These are phyloP conservation scores for Cladorhizidae sp. DNA, from an alignment of 37 sponge, comb jelly and placozoan genomes.

Conservation along the genomic window DNA sequence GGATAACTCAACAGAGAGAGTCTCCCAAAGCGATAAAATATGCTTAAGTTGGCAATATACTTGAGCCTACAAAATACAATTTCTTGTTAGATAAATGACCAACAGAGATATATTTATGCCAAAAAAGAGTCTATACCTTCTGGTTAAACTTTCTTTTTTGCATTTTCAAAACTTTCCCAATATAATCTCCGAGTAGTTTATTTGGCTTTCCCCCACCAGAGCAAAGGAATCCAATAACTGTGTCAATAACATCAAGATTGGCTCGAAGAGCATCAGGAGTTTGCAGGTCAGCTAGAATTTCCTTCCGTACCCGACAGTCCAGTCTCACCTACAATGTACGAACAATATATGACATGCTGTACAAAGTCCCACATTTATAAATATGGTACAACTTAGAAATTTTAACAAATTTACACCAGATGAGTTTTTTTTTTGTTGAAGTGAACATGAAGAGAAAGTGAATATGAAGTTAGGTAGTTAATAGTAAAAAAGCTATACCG, in stretches of 20 bases:
- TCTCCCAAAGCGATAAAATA: slow-evolving; percentile 73
- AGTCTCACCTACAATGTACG: neutral
- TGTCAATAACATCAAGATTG: slow-evolving; percentile 58
- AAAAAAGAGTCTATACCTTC: slow-evolving; percentile 2
- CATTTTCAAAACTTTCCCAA: slow-evolving; percentile 53
- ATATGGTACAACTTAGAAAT: too few relatives aligned
- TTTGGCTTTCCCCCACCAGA: slow-evolving; percentile 46
- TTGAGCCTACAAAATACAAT: slow-evolving; percentile 11
- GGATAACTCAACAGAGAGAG: slow-evolving; percentile 51
- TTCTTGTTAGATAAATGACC: neutral
- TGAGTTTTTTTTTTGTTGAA: too few relatives aligned
- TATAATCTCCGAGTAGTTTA: slow-evolving; percentile 45
- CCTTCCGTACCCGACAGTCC: slow-evolving; percentile 27
- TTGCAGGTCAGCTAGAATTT: slow-evolving; percentile 44
- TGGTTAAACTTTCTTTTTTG: slow-evolving; percentile 15
- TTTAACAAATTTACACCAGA: too few relatives aligned
- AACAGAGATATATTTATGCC: neutral
- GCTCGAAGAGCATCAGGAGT: slow-evolving; percentile 39
- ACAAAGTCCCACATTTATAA: too few relatives aligned
- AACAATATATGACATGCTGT: neutral
- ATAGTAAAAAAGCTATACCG: too few relatives aligned
- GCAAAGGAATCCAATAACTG: slow-evolving; percentile 65
- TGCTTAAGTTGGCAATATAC: slow-evolving; percentile 44
- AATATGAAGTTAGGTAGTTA: too few relatives aligned
- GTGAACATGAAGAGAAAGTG: too few relatives aligned